A percentile compares a stretch with the other conserved stretches of the same genome.
phyloP scores from a whole-genome alignment of 2,113 vertebrate species.

The Prinia subflava region DNA sequence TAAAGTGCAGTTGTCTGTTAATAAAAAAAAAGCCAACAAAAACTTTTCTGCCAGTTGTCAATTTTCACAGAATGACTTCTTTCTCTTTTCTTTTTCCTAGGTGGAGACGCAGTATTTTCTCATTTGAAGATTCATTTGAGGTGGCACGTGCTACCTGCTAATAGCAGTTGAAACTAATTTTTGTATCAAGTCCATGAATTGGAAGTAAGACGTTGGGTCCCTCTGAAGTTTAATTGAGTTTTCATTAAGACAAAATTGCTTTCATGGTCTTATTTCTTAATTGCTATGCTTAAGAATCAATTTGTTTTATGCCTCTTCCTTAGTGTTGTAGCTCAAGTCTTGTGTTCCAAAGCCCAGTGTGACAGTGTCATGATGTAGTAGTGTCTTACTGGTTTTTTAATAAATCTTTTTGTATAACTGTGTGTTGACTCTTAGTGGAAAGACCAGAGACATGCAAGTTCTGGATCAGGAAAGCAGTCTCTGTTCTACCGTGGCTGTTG shows the following conservation, averaged over 20 bases:
- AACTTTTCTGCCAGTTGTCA: constrained; percentile 16
- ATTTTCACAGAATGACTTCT: constrained; percentile 58
- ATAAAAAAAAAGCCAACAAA: neutral
- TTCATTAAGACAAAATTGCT: constrained; percentile 76
- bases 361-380: constrained; percentile 82
- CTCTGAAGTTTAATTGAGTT: constrained; percentile 79
- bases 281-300: constrained; percentile 78
- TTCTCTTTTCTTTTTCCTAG: constrained; percentile 81
- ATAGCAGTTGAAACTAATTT: constrained; percentile 82
- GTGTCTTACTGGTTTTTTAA: constrained; percentile 84
- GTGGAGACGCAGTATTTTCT: constrained; percentile 83
- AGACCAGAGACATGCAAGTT: neutral
- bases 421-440: constrained; percentile 49
- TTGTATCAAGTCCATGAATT: constrained; percentile 79
- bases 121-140: constrained; percentile 83
- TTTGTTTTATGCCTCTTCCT: constrained; percentile 72
- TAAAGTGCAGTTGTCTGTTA: constrained; percentile 65
- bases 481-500: neutral
- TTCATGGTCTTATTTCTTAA: constrained; percentile 79
- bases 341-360: constrained; percentile 81
- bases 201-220: constrained; percentile 79
- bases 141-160: constrained; percentile 78
- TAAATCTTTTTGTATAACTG: constrained; percentile 83
- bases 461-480: neutral
- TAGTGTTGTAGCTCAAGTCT: constrained; percentile 78